Percentiles rank a stretch among this genome's conserved stretches.
Evolutionary conservation across 2,113 vertebrate genomes (phyloP).

Genomic region (Eudorcas thomsonii): DNA sequence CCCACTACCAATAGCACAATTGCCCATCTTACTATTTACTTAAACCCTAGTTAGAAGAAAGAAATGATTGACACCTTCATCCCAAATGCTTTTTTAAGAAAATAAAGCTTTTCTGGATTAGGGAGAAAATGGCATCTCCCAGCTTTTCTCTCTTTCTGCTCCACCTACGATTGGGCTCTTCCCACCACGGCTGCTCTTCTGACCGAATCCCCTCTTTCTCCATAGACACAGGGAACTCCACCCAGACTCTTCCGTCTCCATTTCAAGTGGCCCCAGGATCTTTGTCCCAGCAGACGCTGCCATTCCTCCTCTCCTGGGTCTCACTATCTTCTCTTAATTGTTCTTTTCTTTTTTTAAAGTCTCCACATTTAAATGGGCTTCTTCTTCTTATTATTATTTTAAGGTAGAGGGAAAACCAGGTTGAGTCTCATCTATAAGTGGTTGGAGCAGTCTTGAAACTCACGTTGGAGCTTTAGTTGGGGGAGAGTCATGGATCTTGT

Average conservation of each 20-base stretch:
- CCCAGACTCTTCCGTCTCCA: background rate
- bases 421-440: background rate
- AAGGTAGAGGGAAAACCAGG: background rate
- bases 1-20: background rate
- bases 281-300: background rate
- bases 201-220: background rate
- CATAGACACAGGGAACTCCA: background rate
- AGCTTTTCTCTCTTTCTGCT: background rate
- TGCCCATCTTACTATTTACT: background rate
- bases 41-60: background rate
- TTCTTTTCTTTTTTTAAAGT: background rate
- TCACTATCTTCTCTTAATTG: background rate
- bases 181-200: accelerated
- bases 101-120: background rate
- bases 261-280: background rate
- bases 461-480: background rate
- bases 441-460: background rate
- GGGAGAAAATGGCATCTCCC: background rate
- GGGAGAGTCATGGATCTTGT: background rate
- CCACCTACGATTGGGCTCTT: accelerated
- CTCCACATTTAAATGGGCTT: background rate
- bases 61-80: background rate
- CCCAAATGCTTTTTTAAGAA: background rate
- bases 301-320: background rate
- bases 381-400: background rate